Evolutionary conservation across 2,113 vertebrate genomes (phyloP), one percentile per base, ranked within the genome.

Genomic region (Triplophysa tibetana): DNA sequence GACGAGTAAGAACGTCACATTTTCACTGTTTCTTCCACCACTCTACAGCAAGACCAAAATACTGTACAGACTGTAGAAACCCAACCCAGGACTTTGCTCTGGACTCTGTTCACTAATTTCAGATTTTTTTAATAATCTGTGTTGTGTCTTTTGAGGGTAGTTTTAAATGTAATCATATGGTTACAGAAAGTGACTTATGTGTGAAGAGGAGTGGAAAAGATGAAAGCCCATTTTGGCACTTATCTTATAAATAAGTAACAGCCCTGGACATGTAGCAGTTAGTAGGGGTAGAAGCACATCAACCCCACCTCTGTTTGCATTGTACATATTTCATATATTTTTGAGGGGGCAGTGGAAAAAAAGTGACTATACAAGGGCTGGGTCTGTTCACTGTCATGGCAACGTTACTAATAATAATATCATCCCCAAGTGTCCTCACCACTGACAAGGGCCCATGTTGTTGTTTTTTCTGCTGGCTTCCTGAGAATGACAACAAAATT

Each of bases 241-340:
- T 91, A 91, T 89, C 89, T 92, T 92, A 90, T 93, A 91, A 93
- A 93, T 93, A 92, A 93, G 90, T 93, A 91, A 93, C 91, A 91
- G 87, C 83, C 87, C 89, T 93, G 90, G 91, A 93, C 91, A 85
- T 93, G 91, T 92, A 92, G 92, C 67, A 90, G 93, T 93, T 93
- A 93, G 90, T 90, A 90, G 87, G 82, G 82, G 90, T 89, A 83
- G 89, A 89, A 89, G 90, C 91, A 91, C 91, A 92, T 93, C 92
- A 91, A 89, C 91, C 88, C 92, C 91, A 91, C 90, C 91, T 93
- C 93, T 93, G 92, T 93, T 93, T 92, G 92, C 89, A 76, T 91
- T 91, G 90, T 93, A 90, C 91, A 93, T 93, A 92, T 93, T 93
- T 93, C 89, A 93, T 92, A 91, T 91, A 90, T 90, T 89, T 83